Base-by-base conservation (phyloP, 2,888 invertebrate genomes). In the Andrena hattorfiana region DNA sequence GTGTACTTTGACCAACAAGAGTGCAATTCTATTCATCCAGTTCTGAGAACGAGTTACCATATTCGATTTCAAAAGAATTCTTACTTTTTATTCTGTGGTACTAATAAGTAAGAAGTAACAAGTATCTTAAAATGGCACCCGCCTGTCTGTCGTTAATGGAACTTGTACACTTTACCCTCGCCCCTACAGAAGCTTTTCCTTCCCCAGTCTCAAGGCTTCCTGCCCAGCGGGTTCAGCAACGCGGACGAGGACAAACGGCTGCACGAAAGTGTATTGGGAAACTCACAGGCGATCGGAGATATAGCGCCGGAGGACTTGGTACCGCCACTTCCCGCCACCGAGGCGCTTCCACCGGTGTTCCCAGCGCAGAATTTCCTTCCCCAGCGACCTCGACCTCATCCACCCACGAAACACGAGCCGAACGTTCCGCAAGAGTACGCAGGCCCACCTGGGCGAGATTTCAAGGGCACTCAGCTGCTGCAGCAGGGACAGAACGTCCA, bases 311-410 rank as follows among this genome's bases (percentile, higher is more conserved):
- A 93, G 69, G 91, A 88, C 16, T 76, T 93, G 35, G 86, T 92
- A 16, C 92, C 94, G 0, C 92, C 93, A 1, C 87, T 89, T 2
- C 90, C 92, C 0, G 89, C 91, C 3, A 82, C 90, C 1, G 91
- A 93, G 13, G 90, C 92, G 0, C 81, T 93, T 35, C 93, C 93
- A 0, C 92, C 93, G 2, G 87, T 93, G n/a, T 93, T 90, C 66
- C 83, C 90, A 1, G 81, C 92, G 1, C 93, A 93, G 63, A 88
- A 90, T 71, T 93, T 92, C 74, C 88, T 89, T 20, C 63, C 73
- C 0, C 90, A 89, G 32, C 83, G 84, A 32, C 64, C 77, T 2
- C 74, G 62, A 4, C 49, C 26, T 26, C 85, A 73, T 2, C 68
- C 67, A 4, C 60, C 69, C 4, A 3, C 23, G 42, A 83, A 87